These are phyloP conservation scores for Drosophila nasuta DNA, from an alignment of 1,140 invertebrate genomes.

Conservation along the genomic window DNA sequence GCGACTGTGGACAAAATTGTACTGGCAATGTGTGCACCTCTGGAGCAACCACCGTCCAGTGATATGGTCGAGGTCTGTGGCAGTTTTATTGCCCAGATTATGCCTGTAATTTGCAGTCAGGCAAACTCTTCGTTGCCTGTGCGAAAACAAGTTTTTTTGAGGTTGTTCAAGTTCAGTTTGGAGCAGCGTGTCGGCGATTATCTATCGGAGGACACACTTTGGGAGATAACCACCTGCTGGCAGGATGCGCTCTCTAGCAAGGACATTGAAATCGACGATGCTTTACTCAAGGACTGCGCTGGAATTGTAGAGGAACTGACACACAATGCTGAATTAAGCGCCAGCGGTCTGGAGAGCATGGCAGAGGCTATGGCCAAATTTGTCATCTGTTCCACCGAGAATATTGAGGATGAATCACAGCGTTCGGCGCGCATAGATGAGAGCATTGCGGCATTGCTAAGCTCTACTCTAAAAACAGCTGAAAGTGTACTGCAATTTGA, in stretches of 20 bases:
- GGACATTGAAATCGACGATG: slow-evolving; percentile 67
- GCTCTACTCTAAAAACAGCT: slow-evolving; percentile 52
- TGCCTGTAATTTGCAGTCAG: slow-evolving; percentile 84
- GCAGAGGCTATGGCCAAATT: slow-evolving; percentile 76
- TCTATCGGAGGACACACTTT: slow-evolving; percentile 85
- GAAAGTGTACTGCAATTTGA: slow-evolving; percentile 55
- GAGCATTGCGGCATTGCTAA: slow-evolving; percentile 52
- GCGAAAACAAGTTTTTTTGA: slow-evolving; percentile 84
- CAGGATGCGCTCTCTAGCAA: slow-evolving; percentile 85
- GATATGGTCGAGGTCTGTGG: slow-evolving; percentile 85
- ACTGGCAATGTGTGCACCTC: slow-evolving; percentile 77
- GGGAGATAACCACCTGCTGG: slow-evolving; percentile 86
- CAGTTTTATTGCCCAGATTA: slow-evolving; percentile 85
- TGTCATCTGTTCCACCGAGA: slow-evolving; percentile 74
- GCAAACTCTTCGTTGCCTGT: slow-evolving; percentile 73
- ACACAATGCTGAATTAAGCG: slow-evolving; percentile 27
- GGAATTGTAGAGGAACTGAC: slow-evolving; percentile 59
- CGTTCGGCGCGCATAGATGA: slow-evolving; percentile 59
- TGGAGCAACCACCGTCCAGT: slow-evolving; percentile 63
- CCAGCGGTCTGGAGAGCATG: slow-evolving; percentile 67
- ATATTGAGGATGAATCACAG: slow-evolving; percentile 64
- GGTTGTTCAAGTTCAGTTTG: slow-evolving; percentile 85
- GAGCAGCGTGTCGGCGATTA: slow-evolving; percentile 69
- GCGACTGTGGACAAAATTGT: slow-evolving; percentile 85
- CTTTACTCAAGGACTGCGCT: slow-evolving; percentile 57